Evolutionary conservation across 2,888 invertebrate genomes (phyloP), one percentile per base, ranked within the genome.

Genomic region (Aspidiotus rigidus): DNA sequence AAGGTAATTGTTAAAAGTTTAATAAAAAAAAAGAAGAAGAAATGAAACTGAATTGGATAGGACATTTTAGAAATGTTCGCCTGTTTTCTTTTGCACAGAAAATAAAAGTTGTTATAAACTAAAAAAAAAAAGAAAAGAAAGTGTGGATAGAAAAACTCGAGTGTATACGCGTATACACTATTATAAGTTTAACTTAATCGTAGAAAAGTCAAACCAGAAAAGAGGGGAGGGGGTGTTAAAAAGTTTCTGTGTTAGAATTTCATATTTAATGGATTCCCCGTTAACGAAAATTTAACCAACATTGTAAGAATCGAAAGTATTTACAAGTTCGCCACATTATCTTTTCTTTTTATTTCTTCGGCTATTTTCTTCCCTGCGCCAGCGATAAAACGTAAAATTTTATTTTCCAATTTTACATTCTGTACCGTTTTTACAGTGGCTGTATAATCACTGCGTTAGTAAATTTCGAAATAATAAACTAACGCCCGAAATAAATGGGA

Each of bases 1-100:
- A 49, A 49, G 49, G 49, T 49, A 49, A 49, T 49, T 49, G 49
- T 49, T 49, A 49, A 49, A 49, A 49, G 49, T 49, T 49, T 49
- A 13, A 49, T 13, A 49, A 49, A n/a, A 49, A 49, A 49, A 49
- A 49, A 13, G 6, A 6, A 49, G n/a, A n/a, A 49, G n/a, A 49
- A 49, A 49, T 49, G 49, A 49, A 49, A 49, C n/a, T 49, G 49
- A 49, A 49, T 49, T 49, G 49, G 49, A 49, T 49, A 49, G 49
- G 49, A 49, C 49, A 49, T 49, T 49, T 49, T n/a, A 49, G 49
- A n/a, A 49, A 49, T n/a, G 49, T 13, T n/a, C 11, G 49, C 49
- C 49, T 28, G 49, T 49, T 13, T 13, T n/a, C n/a, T 49, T 49
- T 49, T n/a, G n/a, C 10, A 49, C 49, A 49, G n/a, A 49, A 49